These are phyloP conservation scores for Dorcus parallelipipedus DNA, from an alignment of 2,888 invertebrate genomes.

Conservation along the genomic window DNA sequence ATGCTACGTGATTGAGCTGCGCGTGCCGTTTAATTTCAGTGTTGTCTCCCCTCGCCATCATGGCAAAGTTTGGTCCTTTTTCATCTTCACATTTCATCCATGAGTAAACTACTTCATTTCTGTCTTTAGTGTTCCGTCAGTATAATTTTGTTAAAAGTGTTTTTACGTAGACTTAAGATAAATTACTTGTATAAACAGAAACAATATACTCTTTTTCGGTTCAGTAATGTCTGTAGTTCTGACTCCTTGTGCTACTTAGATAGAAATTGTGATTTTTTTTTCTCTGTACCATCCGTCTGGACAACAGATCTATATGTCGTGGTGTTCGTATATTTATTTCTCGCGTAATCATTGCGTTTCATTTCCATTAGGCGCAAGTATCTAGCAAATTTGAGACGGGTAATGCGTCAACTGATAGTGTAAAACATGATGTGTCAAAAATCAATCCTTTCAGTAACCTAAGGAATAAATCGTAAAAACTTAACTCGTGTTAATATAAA, in stretches of 20 bases:
- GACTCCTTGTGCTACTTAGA: slow-evolving; percentile 19
- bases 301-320: too few species aligned
- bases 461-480: slow-evolving; percentile 4
- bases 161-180: slow-evolving; percentile 20
- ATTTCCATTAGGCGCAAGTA: too few species aligned
- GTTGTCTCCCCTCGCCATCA: slow-evolving; percentile 43
- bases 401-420: not conserved
- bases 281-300: too few species aligned
- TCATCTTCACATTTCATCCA: slow-evolving; percentile 32
- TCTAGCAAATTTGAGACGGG: slow-evolving; percentile 2
- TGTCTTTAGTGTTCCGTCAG: slow-evolving; percentile 22
- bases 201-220: slow-evolving; percentile 18
- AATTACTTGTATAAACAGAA: slow-evolving; percentile 19
- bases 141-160: slow-evolving; percentile 21
- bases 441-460: slow-evolving; percentile 3
- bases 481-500: not conserved
- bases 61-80: slow-evolving; percentile 41
- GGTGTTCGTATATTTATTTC: too few species aligned
- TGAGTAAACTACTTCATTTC: slow-evolving; percentile 18
- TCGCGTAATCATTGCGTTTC: too few species aligned
- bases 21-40: slow-evolving; percentile 37
- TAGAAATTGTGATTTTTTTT: slow-evolving; percentile 20
- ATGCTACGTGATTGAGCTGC: slow-evolving; percentile 77
- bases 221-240: slow-evolving; percentile 20
- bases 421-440: not conserved